Base-by-base conservation (phyloP, 2,888 invertebrate genomes). In the Eilema caniola region DNA sequence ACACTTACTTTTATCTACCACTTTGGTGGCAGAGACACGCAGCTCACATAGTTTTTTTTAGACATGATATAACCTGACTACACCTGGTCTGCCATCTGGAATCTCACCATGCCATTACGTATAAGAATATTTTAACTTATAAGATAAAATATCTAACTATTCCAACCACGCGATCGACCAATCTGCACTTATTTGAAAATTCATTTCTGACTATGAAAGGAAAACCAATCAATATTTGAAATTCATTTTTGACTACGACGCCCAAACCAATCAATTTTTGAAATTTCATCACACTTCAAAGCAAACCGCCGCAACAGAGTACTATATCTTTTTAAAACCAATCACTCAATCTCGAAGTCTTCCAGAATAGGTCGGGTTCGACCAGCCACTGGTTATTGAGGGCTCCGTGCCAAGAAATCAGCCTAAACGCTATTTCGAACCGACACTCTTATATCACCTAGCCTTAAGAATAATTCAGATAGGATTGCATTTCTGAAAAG, bases 361-460 rank as follows among this genome's bases (percentile, higher is more conserved):
- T 62, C 60, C 70, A 82, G 84, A 86, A 84, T 85, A 86, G 79
- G 74, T 61, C 75, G 60, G 73, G 72, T 60, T 69, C 68, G 76
- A 72, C 71, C 77, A 74, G 67, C 71, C 66, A 53, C 60, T 78
- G 74, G 85, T 87, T 88, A 88, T 88, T 85, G 87, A 79, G 78
- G 89, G 87, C 85, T 77, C 73, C 70, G 84, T 93, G 93, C 92
- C 92, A 93, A 93, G 90, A 92, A 87, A 86, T 82, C 86, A 83
- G 87, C 88, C 91, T 88, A 88, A 88, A 84, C 83, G 87, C 86
- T 91, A 90, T 90, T 89, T 88, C 77, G 77, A 79, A 83, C 77
- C 84, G 76, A 82, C 86, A 81, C 82, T 81, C 80, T n/a, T 81
- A 80, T 81, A 82, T 86, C 84, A 84, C 84, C 86, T 86, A 83